Evolutionary conservation across 2,113 vertebrate genomes (phyloP), one percentile per base, ranked within the genome.

Genomic region (Nothocercus nigrocapillus): DNA sequence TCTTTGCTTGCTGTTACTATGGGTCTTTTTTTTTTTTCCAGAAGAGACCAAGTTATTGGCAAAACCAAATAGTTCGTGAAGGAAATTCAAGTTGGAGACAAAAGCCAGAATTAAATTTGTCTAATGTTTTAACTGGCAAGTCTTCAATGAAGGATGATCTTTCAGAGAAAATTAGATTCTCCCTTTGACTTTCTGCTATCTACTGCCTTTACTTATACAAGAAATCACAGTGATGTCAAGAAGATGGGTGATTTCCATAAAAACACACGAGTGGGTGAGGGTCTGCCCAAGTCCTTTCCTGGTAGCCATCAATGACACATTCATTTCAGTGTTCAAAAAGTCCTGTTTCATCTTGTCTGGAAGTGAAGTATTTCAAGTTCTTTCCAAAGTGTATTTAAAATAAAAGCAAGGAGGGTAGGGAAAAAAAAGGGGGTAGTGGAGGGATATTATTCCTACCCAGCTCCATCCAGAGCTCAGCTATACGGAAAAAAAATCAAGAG

Each of bases 251-350:
- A 85, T 0, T 0, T 70, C 56, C 56, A 51, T 81, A 53, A 83
- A 91, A 88, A 76, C 32, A 59, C 49, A 54, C 10, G 59, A 32
- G 30, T 1, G 13, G 69, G 72, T 0, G 56, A 94, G 75, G 40
- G 79, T 89, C 82, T 66, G 24, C 58, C 89, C 82, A 94, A 94
- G 95, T 59, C 79, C 38, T 95, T 88, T 42, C 45, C 42, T 67
- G 22, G 89, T 75, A 90, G 68, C 51, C n/a, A 77, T 51, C 7
- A 64, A 88, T 91, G 93, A 95, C 79, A 75, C 68, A 59, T 9
- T 93, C 49, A 38, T 90, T 91, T 91, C 67, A 69, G 54, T 74
- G 87, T 75, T 91, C 30, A 86, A 93, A 94, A 91, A 90, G 32
- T 13, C 7, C 16, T 82, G 89, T 94, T 97, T 70, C 28, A 3